Evolutionary conservation across 2,113 vertebrate genomes (phyloP), one percentile per base, ranked within the genome.

Genomic region (Dascyllus trimaculatus): DNA sequence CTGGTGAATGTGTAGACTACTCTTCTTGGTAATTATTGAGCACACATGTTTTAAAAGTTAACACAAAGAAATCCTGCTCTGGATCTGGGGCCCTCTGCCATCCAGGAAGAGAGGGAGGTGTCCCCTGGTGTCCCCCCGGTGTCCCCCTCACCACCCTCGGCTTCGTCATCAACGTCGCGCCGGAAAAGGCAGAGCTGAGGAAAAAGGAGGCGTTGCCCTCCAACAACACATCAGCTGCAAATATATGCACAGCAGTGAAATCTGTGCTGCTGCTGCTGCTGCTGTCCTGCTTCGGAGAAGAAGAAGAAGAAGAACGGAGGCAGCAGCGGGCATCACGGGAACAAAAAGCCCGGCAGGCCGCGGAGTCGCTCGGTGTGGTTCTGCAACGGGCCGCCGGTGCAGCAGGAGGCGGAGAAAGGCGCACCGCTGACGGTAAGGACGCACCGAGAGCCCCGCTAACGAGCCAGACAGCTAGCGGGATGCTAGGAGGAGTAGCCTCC

Each of bases 101-200:
- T 35, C 32, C 32, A 35, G 32, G 32, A n/a, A 5, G 32, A 8
- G 32, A 7, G 7, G 32, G 32, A 35, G 32, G 32, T 10, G 32
- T 8, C 40, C 40, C 40, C 18, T 14, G 26, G 10, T 48, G 5
- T 54, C 26, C 17, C 19, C 24, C 8, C 29, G 48, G 62, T 14
- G 11, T 13, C 52, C 63, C 64, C 62, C 68, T 24, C 11, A 43
- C 56, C 4, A 38, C 9, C 24, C 45, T 8, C 48, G 6, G 2
- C 53, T 38, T 51, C 92, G 92, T 92, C 92, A 91, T 91, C 64
- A n/a, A 51, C 77, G 62, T 78, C 24, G 92, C 92, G 91, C 88
- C 92, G 90, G 92, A 91, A 92, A 68, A 73, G 85, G 82, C 75
- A n/a, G 75, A 22, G 46, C 82, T 24, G 19, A 49, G 40, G 15